Evolutionary conservation across 1,140 invertebrate species (phyloP), one percentile per base, ranked within the genome.

Genomic region (Plodia interpunctella): DNA sequence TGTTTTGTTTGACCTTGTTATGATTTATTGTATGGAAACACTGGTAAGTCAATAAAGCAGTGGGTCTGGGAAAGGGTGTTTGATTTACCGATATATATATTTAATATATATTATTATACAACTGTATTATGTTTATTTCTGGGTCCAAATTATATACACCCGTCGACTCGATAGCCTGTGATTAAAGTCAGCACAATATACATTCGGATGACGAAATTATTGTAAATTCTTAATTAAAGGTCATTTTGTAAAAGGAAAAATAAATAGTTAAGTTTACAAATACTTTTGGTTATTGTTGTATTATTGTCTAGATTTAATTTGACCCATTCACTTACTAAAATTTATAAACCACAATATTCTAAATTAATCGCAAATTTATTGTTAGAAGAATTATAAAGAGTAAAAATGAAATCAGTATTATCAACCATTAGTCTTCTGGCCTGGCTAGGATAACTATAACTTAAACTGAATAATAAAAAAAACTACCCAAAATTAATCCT

Each of bases 1-100:
- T 88, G 83, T 88, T 88, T 88, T 88, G 83, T 88, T 88, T 86
- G 83, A 84, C 81, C 77, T 84, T 88, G 86, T 88, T 88, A 88
- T 88, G 83, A 87, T 86, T 88, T 87, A 84, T 86, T 88, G 83
- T 88, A 87, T 82, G 76, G 76, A 81, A 80, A 84, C 79, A 81
- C 85, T 88, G 85, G 82, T 86, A 74, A 83, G 83, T 88, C 83
- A 88, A 87, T 88, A 88, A 88, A 88, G 78, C 81, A 82, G 86
- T 86, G 83, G 85, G 80, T 85, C 83, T 87, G 83, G 83, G 83
- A 83, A 75, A 70, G 76, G 78, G 76, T 88, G 85, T 88, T 88
- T 87, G 74, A 87, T 88, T 88, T 88, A 77, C 72, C 73, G 73
- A 76, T 73, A 62, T 64, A 59, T 44, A 44, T 44, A 3, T 44